Percentiles rank a stretch among this genome's conserved stretches.
phyloP scores from a whole-genome alignment of 2,797 vertebrate genomes.

The Gambusia yucatana region DNA sequence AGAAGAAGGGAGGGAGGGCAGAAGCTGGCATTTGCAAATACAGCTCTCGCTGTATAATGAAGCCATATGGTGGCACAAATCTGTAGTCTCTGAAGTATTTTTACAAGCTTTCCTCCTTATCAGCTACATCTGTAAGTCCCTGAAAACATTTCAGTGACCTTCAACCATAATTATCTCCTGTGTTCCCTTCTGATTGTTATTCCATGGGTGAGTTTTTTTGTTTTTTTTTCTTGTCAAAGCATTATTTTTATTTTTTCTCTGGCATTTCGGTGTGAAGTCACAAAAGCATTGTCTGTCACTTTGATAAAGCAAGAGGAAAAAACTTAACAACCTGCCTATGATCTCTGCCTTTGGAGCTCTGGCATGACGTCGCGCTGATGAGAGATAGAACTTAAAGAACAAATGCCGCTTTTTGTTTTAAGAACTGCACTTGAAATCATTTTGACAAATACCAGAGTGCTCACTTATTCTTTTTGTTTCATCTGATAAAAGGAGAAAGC shows the following conservation, averaged over 20 bases:
- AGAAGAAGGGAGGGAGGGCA: slow-evolving; percentile 41
- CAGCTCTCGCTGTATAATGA: slow-evolving; percentile 71
- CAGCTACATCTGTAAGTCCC: slow-evolving; percentile 75
- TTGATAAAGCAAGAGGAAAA: slow-evolving; percentile 51
- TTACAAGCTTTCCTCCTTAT: slow-evolving; percentile 79
- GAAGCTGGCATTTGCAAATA: slow-evolving; percentile 62
- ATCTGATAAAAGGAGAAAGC: slow-evolving; percentile 32
- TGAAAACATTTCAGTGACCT: slow-evolving; percentile 77
- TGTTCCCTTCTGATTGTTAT: slow-evolving; percentile 51
- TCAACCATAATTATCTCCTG: slow-evolving; percentile 63
- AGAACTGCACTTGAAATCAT: slow-evolving; percentile 49
- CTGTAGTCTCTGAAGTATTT: slow-evolving; percentile 76
- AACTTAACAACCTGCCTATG: slow-evolving; percentile 47
- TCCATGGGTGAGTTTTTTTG: slow-evolving; percentile 36
- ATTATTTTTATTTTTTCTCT: slow-evolving; percentile 29
- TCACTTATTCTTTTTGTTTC: slow-evolving; percentile 36
- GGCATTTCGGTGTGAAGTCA: slow-evolving; percentile 42
- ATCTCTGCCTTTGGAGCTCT: slow-evolving; percentile 52
- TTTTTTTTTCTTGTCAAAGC: background rate
- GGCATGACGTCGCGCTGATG: slow-evolving; percentile 44
- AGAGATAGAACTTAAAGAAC: slow-evolving; percentile 36
- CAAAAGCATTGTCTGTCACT: slow-evolving; percentile 56
- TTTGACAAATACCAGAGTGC: slow-evolving; percentile 24
- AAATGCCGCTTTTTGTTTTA: slow-evolving; percentile 52
- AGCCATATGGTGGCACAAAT: slow-evolving; percentile 80